These are phyloP conservation scores for Acinonyx jubatus DNA, from an alignment of 2,113 vertebrate genomes.

Conservation along the genomic window DNA sequence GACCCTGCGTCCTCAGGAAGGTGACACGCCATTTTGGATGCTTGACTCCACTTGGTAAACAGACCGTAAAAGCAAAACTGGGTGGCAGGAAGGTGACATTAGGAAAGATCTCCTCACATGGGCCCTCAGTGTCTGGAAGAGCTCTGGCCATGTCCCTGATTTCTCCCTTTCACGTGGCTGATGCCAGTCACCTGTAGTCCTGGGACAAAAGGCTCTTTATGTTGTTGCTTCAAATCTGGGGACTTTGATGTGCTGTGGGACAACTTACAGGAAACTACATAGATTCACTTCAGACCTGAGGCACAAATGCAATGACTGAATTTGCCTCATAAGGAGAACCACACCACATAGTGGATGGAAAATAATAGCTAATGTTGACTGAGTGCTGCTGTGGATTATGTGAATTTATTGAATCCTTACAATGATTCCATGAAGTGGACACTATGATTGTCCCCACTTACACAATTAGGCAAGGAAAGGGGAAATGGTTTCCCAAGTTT, in stretches of 20 bases:
- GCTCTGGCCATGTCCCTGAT: background rate
- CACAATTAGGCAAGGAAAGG: background rate
- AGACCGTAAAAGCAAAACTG: background rate
- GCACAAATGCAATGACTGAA: background rate
- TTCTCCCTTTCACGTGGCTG: background rate
- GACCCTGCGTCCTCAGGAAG: background rate
- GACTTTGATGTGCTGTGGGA: background rate
- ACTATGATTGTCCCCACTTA: background rate
- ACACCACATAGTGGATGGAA: background rate
- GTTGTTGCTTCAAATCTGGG: background rate
- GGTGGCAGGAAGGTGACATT: background rate
- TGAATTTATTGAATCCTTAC: background rate
- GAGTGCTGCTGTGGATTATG: background rate
- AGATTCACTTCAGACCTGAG: background rate
- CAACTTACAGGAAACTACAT: background rate
- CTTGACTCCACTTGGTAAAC: background rate
- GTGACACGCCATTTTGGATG: rapidly evolving
- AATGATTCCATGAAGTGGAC: background rate
- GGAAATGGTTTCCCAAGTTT: background rate
- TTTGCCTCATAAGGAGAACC: background rate
- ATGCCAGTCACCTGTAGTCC: background rate
- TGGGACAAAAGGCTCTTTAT: background rate
- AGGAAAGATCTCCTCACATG: background rate
- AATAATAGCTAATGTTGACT: background rate
- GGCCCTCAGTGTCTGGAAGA: background rate